Base-by-base conservation (phyloP, 1,140 invertebrate genomes). In the Melipona quadrifasciata region DNA sequence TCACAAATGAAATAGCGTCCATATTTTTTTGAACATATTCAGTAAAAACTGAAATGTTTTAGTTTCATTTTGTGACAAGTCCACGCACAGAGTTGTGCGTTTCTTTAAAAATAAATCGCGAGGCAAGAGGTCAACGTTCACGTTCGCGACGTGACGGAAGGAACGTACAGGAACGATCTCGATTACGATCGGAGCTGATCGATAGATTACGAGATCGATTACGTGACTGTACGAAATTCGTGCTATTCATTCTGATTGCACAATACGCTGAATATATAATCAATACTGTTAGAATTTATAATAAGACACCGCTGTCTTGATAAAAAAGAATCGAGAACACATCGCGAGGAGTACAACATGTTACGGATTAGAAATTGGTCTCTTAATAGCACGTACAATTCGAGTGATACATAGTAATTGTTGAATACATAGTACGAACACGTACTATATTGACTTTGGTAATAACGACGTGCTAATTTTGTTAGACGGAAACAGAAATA, bases 321-420 rank as follows among this genome's bases (percentile, higher is more conserved):
- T 47, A 10, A 47, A 14, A 61, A 61, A 3, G 4, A n/a, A n/a
- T 61, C 58, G 5, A 61, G 19, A 14, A n/a, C 12, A 24, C 8
- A 0, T n/a, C 24, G n/a, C n/a, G 24, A n/a, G 12, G 0, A 14
- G 14, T 12, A 12, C 0, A 12, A 12, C n/a, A 61, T 12, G 58
- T 53, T 53, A 16, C 24, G n/a, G n/a, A 61, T 61, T 61, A n/a
- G 58, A 61, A 61, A 61, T n/a, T 61, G 24, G n/a, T n/a, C 11
- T 14, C n/a, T n/a, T 61, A 21, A 24, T 61, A 61, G n/a, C 3
- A 12, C 24, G 12, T 4, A 24, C 12, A 61, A 21, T 61, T 61
- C 12, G 24, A 61, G n/a, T 61, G 24, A 61, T 61, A 61, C n/a
- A n/a, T 61, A 47, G 39, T 8, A 47, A 47, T 8, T 6, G 39